Base-by-base conservation (phyloP, 1,140 invertebrate species). In the Spodoptera litura region DNA sequence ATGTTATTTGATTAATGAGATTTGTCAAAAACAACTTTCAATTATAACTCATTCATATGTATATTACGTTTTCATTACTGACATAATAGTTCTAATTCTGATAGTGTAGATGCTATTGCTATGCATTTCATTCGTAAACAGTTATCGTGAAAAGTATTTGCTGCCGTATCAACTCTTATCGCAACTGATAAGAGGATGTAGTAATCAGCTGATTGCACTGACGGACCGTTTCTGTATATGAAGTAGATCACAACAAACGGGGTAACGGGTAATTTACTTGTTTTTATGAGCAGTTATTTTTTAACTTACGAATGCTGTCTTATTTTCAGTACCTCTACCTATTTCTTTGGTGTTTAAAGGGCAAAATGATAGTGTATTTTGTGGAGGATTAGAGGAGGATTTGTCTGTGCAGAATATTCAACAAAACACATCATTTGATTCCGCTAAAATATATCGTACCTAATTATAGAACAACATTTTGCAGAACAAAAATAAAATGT, bases 1-100 rank as follows among this genome's bases (percentile, higher is more conserved):
- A 31, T 4, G 4, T 31, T 31, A 2, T 5, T 2, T 31, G 2
- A 31, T 31, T 4, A 31, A 31, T 31, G 20, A 20, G 20, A 20
- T 20, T 20, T 20, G 20, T 20, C 20, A 20, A 20, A 20, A 20
- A 0, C 20, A 20, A 20, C 0, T 20, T 20, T 20, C n/a, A n/a
- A n/a, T n/a, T n/a, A n/a, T n/a, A n/a, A n/a, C n/a, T n/a, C n/a
- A n/a, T n/a, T n/a, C n/a, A n/a, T n/a, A n/a, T n/a, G n/a, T 64
- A 20, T 49, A 49, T 64, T 31, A 20, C 20, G 20, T 64, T 64
- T 64, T 44, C 38, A 20, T 49, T 64, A 64, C 49, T 49, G 35
- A 64, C 15, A 64, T 49, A 64, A 64, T 38, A 64, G n/a, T n/a
- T 64, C 44, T 64, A 15, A 49, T 64, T 64, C 44, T 64, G 61